These are phyloP conservation scores for Ariopsis seemanni DNA, from an alignment of 2,113 vertebrate species.

Conservation along the genomic window DNA sequence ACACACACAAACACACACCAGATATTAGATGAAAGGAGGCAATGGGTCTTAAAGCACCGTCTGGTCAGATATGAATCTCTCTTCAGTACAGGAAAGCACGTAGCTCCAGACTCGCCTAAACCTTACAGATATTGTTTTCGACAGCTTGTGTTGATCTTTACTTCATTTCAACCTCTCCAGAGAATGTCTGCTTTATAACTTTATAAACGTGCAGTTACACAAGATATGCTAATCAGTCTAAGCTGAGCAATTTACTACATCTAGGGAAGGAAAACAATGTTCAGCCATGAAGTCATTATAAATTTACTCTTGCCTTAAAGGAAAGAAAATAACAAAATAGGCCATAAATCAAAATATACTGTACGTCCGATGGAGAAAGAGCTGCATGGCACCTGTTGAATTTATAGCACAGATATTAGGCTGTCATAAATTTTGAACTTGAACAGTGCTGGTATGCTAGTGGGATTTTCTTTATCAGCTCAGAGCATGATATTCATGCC, in stretches of 20 bases:
- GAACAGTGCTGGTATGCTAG: neutral
- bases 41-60: conserved; percentile 45
- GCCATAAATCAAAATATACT: conserved; percentile 3
- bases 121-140: conserved; percentile 4
- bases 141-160: conserved; percentile 24
- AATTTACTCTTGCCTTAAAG: neutral
- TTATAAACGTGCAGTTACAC: neutral
- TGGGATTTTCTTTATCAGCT: conserved; percentile 12
- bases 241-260: conserved; percentile 1
- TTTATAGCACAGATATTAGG: conserved; percentile 23
- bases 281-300: neutral
- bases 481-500: neutral
- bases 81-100: conserved; percentile 49
- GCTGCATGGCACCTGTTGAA: neutral
- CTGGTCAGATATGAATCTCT: conserved; percentile 55
- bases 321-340: neutral
- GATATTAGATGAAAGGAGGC: conserved; percentile 46
- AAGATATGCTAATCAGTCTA: conserved; percentile 7
- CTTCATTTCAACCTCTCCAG: conserved; percentile 25
- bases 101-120: conserved; percentile 37
- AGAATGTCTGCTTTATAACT: neutral
- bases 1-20: conserved; percentile 31
- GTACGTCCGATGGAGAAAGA: neutral
- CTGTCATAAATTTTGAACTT: conserved; percentile 35
- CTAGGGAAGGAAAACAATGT: neutral